Percentiles rank a stretch among this genome's conserved stretches.
These are phyloP conservation scores for Benthosema pterotum DNA, from an alignment of 2,797 vertebrate species.

Conservation along the genomic window DNA sequence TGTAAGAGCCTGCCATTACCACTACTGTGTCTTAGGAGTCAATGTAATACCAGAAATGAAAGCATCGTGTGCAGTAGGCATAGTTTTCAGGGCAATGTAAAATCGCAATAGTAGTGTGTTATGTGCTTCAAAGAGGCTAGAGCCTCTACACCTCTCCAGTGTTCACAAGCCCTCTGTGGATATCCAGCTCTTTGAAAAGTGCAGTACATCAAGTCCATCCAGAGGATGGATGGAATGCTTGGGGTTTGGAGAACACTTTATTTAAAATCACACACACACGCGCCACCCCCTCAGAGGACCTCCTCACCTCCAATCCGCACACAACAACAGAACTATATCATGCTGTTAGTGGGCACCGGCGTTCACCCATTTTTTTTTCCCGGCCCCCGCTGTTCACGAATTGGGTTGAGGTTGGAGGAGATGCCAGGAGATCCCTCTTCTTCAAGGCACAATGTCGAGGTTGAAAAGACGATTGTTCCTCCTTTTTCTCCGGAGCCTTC, in stretches of 20 bases:
- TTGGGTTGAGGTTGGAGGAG: slow-evolving; percentile 61
- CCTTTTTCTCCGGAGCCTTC: slow-evolving; percentile 67
- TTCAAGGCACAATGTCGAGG: slow-evolving; percentile 65
- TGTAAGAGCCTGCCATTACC: no score
- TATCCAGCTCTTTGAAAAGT: slow-evolving; percentile 48
- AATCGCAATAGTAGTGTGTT: no score
- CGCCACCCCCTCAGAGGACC: not conserved
- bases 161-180: slow-evolving; percentile 36
- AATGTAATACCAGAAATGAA: no score
- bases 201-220: slow-evolving; percentile 1
- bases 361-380: slow-evolving; percentile 58
- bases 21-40: no score
- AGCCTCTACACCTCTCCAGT: slow-evolving; percentile 1
- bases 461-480: slow-evolving; percentile 73
- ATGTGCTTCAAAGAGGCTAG: no score
- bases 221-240: slow-evolving; percentile 33
- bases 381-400: slow-evolving; percentile 49
- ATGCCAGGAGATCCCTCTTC: slow-evolving; percentile 68
- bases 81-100: no score
- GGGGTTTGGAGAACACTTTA: slow-evolving; percentile 46
- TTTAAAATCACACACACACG: no score
- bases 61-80: no score
- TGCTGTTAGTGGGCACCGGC: slow-evolving; percentile 44
- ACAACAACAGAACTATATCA: slow-evolving; percentile 46
- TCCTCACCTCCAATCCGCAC: slow-evolving; percentile 1